A percentile compares a stretch with the other conserved stretches of the same genome.
These are phyloP conservation scores for Fabriciana adippe DNA, from an alignment of 2,888 invertebrate species.

Conservation along the genomic window DNA sequence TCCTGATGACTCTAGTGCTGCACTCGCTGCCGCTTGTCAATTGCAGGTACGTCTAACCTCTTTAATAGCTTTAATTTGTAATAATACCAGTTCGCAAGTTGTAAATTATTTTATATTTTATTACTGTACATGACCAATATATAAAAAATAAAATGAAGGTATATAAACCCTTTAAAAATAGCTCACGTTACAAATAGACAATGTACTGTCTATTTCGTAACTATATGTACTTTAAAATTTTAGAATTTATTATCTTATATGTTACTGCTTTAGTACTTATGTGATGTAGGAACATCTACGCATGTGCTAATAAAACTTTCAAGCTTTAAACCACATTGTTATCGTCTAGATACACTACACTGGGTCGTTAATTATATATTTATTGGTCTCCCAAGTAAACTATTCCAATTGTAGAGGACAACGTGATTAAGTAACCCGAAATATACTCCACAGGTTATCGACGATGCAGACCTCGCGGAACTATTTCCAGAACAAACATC, in stretches of 20 bases:
- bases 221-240: too few species aligned
- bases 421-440: slow-evolving; percentile 34
- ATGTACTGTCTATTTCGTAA: too few species aligned
- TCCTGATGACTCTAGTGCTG: slow-evolving; percentile 79
- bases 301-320: too few species aligned
- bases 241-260: too few species aligned
- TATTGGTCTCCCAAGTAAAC: slow-evolving; percentile 3
- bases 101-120: too few species aligned
- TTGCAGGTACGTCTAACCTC: slow-evolving; percentile 64
- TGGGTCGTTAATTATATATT: neutral
- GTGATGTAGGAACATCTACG: too few species aligned
- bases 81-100: too few species aligned
- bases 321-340: neutral
- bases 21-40: slow-evolving; percentile 81
- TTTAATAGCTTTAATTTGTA: neutral
- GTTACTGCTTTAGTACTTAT: too few species aligned
- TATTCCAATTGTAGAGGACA: slow-evolving; percentile 20
- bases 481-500: slow-evolving; percentile 87
- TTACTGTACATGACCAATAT: neutral
- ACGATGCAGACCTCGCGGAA: slow-evolving; percentile 90
- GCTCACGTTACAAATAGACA: too few species aligned
- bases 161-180: neutral
- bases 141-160: neutral
- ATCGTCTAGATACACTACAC: neutral
- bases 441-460: slow-evolving; percentile 83